phyloP scores from a whole-genome alignment of 2,113 vertebrate species.

The Gracilinanus agilis region DNA sequence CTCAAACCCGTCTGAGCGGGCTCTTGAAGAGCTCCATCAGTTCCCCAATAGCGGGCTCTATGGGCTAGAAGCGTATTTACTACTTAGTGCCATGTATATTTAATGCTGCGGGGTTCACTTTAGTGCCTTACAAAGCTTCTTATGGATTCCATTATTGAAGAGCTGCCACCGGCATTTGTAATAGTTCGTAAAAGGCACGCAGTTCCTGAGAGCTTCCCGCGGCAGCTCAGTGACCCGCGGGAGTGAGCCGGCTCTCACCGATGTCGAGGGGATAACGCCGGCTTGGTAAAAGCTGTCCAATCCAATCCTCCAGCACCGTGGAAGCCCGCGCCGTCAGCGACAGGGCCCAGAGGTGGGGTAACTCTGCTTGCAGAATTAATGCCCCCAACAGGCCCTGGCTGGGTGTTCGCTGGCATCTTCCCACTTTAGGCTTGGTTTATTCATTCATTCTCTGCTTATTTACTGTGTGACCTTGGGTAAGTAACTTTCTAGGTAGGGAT shows the following conservation, averaged over 20 bases:
- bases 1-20: conserved; percentile 4
- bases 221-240: conserved; percentile 43
- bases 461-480: too few species aligned
- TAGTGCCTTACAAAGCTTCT: conserved; percentile 61
- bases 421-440: not conserved
- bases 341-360: conserved; percentile 21
- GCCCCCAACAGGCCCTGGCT: not conserved
- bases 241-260: conserved; percentile 7
- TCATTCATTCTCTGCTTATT: too few species aligned
- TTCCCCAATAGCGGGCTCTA: conserved; percentile 55
- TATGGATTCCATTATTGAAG: conserved; percentile 66
- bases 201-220: conserved; percentile 55
- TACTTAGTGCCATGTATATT: conserved; percentile 72
- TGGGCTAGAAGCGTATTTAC: conserved; percentile 60
- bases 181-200: conserved; percentile 51
- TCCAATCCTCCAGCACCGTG: conserved; percentile 69
- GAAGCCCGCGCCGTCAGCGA: conserved; percentile 64
- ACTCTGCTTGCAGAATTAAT: not conserved
- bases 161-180: conserved; percentile 36
- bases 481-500: too few species aligned
- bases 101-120: conserved; percentile 58
- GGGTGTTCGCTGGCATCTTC: not conserved
- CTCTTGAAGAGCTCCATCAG: conserved; percentile 46
- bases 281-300: conserved; percentile 72
- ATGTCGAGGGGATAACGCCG: too few species aligned